These are phyloP conservation scores for Neuroterus valhalla DNA, from an alignment of 1,140 invertebrate genomes.

Conservation along the genomic window DNA sequence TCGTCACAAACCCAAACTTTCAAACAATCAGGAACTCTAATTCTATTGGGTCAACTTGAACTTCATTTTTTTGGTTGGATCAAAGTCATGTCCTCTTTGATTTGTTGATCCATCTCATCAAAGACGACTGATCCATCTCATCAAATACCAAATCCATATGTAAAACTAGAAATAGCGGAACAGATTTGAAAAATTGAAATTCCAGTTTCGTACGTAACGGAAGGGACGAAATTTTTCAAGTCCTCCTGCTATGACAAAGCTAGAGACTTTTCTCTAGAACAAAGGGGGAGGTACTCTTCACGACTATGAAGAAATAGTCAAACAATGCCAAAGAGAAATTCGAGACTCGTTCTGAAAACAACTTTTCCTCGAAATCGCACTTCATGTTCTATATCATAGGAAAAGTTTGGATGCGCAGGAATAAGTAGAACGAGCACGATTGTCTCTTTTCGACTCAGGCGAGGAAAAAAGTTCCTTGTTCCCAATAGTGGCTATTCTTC, in stretches of 20 bases:
- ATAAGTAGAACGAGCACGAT: conserved; percentile 50
- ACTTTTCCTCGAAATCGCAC: conserved; percentile 42
- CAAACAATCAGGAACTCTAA: too few species aligned
- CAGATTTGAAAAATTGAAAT: background rate
- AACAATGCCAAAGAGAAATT: conserved; percentile 48
- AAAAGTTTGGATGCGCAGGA: conserved; percentile 38
- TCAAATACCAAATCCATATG: too few species aligned
- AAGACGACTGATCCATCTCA: too few species aligned
- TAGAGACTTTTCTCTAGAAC: conserved; percentile 12
- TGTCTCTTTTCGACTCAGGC: conserved; percentile 42
- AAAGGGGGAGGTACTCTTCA: background rate
- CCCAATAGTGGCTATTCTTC: background rate
- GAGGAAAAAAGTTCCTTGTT: conserved; percentile 41
- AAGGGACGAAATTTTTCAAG: background rate
- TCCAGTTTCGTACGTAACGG: background rate
- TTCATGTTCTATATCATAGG: conserved; percentile 39
- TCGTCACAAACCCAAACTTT: too few species aligned
- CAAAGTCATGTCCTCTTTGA: too few species aligned
- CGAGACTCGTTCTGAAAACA: conserved; percentile 42
- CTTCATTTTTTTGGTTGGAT: too few species aligned
- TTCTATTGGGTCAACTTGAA: too few species aligned
- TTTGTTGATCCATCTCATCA: too few species aligned
- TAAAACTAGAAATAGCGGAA: too few species aligned
- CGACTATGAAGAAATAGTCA: conserved; percentile 39
- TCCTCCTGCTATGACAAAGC: background rate